These are phyloP conservation scores for Erinaceus europaeus DNA, from an alignment of 2,113 vertebrate species.

Conservation along the genomic window DNA sequence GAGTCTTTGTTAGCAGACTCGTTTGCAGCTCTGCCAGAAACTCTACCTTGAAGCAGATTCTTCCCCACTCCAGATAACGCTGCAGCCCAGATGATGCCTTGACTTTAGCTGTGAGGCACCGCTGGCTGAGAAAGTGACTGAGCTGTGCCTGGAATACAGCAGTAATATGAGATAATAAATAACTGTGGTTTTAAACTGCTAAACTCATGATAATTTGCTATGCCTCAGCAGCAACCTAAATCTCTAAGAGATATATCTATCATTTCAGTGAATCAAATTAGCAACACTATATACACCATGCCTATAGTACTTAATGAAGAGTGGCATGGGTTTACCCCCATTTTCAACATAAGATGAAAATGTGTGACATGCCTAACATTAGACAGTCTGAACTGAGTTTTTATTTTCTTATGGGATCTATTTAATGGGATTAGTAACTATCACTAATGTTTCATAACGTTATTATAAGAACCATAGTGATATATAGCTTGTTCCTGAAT, in stretches of 20 bases:
- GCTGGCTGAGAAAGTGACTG: neutral
- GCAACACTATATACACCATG: neutral
- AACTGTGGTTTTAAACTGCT: neutral
- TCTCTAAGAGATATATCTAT: neutral
- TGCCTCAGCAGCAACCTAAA: neutral
- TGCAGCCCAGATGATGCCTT: no score
- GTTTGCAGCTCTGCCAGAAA: neutral
- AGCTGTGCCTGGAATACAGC: neutral
- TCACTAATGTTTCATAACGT: neutral
- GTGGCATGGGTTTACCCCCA: neutral
- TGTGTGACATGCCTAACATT: neutral
- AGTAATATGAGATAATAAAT: neutral
- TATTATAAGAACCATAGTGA: neutral
- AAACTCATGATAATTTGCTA: neutral
- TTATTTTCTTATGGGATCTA: no score
- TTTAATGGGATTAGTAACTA: neutral
- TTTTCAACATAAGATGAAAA: neutral
- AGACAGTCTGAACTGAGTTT: neutral
- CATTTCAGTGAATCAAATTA: neutral
- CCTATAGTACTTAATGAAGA: no score
- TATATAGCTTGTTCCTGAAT: neutral
- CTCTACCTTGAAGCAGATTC: neutral
- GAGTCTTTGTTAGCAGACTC: neutral
- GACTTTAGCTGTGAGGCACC: no score
- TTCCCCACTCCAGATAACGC: neutral